These are phyloP conservation scores for Gonioctena quinquepunctata DNA, from an alignment of 1,140 invertebrate species.

Conservation along the genomic window DNA sequence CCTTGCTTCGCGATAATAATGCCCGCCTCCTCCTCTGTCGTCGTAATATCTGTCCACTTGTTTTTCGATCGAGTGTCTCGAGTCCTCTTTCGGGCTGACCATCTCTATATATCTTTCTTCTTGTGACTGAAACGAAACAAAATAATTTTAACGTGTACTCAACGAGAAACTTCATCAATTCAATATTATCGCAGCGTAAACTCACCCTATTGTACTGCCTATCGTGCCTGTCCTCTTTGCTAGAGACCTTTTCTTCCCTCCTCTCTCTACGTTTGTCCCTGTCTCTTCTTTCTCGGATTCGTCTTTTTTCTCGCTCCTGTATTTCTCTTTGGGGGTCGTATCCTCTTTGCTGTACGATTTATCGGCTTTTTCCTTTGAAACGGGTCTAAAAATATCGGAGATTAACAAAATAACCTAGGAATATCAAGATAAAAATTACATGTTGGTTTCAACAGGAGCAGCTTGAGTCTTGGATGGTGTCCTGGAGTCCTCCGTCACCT, in stretches of 20 bases:
- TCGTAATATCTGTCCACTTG: constrained; percentile 51
- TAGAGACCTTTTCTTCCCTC: constrained; percentile 26
- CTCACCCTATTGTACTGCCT: constrained; percentile 14
- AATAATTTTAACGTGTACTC: too few species aligned
- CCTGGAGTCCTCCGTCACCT: constrained; percentile 10
- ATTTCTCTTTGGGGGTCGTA: constrained; percentile 58
- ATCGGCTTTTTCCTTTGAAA: constrained; percentile 36
- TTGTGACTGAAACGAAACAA: constrained; percentile 40
- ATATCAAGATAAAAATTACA: not conserved
- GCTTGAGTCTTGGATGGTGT: not conserved
- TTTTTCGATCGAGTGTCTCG: constrained; percentile 43
- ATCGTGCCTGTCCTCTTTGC: constrained; percentile 19
- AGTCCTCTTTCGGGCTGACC: constrained; percentile 52
- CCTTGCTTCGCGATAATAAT: constrained; percentile 56
- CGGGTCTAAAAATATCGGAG: constrained; percentile 13
- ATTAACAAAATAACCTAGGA: not conserved
- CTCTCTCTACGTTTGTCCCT: constrained; percentile 48
- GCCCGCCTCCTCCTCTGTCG: constrained; percentile 40
- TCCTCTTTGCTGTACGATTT: constrained; percentile 45
- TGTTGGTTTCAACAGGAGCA: constrained; percentile 1
- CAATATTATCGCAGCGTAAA: not conserved
- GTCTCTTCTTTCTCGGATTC: constrained; percentile 52
- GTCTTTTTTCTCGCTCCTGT: constrained; percentile 55
- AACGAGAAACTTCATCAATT: too few species aligned
- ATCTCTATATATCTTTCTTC: constrained; percentile 58